Evolutionary conservation across 2,797 vertebrate genomes (phyloP).

Genomic region (Melanotaenia maccullochi): DNA sequence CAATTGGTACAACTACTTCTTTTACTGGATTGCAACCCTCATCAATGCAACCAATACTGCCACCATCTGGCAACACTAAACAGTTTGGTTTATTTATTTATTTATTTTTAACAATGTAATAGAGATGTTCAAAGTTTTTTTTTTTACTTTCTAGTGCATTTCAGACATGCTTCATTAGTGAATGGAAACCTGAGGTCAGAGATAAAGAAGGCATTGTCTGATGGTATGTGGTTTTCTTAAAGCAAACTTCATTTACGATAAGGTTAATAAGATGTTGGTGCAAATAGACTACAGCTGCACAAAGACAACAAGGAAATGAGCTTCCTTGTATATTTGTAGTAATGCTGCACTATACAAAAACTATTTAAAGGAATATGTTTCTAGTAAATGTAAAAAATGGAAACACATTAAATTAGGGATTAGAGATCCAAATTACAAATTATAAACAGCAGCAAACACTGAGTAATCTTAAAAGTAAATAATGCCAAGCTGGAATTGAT

Average conservation of each 20-base stretch:
- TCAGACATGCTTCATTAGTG: neutral
- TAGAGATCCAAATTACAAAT: neutral
- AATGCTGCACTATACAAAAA: neutral
- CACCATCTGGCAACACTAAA: neutral
- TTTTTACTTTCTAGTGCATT: neutral
- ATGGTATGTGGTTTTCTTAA: slow-evolving; percentile 25
- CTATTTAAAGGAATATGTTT: neutral
- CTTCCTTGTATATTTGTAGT: too few relatives aligned
- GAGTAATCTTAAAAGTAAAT: neutral
- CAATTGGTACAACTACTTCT: neutral
- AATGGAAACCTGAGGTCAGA: neutral
- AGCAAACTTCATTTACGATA: slow-evolving; percentile 8
- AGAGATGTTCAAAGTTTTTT: neutral
- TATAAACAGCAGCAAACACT: neutral
- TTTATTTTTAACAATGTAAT: neutral
- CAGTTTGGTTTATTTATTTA: neutral
- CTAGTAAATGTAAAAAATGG: neutral
- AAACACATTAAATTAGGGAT: neutral
- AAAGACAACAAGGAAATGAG: slow-evolving; percentile 14
- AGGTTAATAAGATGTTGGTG: neutral
- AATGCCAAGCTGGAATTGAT: neutral
- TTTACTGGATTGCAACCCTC: neutral
- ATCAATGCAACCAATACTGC: neutral
- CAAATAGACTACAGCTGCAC: slow-evolving; percentile 12
- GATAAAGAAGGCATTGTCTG: slow-evolving; percentile 7